Evolutionary conservation across 2,113 vertebrate genomes (phyloP).

Genomic region (Charina bottae): DNA sequence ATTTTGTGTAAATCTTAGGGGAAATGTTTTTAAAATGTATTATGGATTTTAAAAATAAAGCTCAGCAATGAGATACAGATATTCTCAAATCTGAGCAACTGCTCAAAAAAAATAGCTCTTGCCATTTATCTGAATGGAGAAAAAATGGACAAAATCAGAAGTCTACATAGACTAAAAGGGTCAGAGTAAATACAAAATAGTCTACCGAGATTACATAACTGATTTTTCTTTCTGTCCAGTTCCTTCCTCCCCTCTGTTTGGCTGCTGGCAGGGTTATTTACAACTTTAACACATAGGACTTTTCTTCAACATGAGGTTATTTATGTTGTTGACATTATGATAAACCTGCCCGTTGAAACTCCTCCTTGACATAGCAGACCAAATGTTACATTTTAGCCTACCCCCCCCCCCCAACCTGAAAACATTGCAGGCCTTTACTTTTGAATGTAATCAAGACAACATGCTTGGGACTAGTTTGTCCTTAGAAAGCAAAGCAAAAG

Average conservation of each 20-base stretch:
- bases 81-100: slow-evolving; percentile 35
- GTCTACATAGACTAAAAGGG: neutral
- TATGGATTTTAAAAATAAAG: neutral
- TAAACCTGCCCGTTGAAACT: slow-evolving; percentile 54
- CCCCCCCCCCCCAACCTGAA: slow-evolving; percentile 67
- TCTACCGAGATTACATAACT: neutral
- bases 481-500: slow-evolving; percentile 82
- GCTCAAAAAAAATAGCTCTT: slow-evolving; percentile 35
- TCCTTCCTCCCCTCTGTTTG: slow-evolving; percentile 32
- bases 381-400: slow-evolving; percentile 72
- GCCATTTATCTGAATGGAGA: slow-evolving; percentile 5
- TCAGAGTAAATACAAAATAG: neutral
- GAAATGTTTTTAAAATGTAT: neutral
- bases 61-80: neutral
- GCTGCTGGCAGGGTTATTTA: slow-evolving; percentile 45
- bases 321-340: slow-evolving; percentile 53
- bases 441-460: slow-evolving; percentile 78
- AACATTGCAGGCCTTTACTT: slow-evolving; percentile 70
- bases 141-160: neutral
- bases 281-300: slow-evolving; percentile 49
- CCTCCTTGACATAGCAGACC: slow-evolving; percentile 63
- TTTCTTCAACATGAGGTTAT: slow-evolving; percentile 60
- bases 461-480: slow-evolving; percentile 76
- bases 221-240: neutral
- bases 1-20: neutral